A percentile compares a stretch with the other conserved stretches of the same genome.
Evolutionary conservation across 2,888 invertebrate genomes (phyloP).

Genomic region (Dasypogon diadema): DNA sequence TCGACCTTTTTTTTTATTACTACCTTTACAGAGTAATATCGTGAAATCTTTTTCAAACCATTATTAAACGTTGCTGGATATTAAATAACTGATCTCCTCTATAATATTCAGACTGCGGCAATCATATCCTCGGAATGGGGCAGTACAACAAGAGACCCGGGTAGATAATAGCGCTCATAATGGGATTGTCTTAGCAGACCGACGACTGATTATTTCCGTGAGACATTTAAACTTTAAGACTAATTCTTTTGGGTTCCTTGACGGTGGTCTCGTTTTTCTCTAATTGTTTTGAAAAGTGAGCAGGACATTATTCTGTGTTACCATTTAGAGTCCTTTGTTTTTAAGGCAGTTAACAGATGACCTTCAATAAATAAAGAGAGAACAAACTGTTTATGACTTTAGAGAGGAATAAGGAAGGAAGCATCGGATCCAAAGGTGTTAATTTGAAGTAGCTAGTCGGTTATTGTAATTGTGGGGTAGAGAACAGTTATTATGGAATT

Average conservation of each 20-base stretch:
- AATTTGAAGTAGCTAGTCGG: no score
- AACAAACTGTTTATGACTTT: no score
- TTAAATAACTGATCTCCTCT: conserved; percentile 37
- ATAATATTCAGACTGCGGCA: conserved; percentile 32
- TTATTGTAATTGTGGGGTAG: no score
- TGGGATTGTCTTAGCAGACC: conserved; percentile 33
- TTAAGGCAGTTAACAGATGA: no score
- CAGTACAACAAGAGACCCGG: not conserved
- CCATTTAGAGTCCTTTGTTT: no score
- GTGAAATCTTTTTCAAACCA: conserved; percentile 28
- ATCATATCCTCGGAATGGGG: not conserved
- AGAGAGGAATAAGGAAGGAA: no score
- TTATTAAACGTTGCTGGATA: conserved; percentile 29
- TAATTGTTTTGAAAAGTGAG: not conserved
- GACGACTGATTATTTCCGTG: conserved; percentile 28
- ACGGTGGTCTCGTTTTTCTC: conserved; percentile 3
- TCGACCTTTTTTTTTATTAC: conserved; percentile 36
- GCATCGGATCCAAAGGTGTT: no score
- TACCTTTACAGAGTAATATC: conserved; percentile 31
- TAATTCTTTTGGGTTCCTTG: conserved; percentile 32
- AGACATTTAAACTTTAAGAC: conserved; percentile 29
- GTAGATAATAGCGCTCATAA: conserved; percentile 21
- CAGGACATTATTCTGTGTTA: not conserved
- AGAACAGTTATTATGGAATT: no score
- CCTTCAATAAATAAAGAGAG: no score